A percentile compares a stretch with the other conserved stretches of the same genome.
These are phyloP conservation scores for Darwinula stevensoni DNA, from an alignment of 2,888 invertebrate genomes.

Conservation along the genomic window DNA sequence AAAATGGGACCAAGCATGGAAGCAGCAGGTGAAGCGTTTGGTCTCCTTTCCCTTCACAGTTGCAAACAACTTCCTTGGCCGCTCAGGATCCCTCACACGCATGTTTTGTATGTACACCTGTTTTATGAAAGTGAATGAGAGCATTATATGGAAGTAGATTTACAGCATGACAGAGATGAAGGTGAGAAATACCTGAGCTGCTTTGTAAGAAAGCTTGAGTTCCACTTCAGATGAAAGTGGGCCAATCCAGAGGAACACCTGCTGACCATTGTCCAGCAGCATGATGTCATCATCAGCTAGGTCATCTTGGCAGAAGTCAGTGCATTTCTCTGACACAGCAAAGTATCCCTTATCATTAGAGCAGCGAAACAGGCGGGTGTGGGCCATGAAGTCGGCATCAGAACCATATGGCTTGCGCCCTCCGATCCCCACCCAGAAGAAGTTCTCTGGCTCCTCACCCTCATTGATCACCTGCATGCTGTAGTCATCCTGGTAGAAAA, in stretches of 20 bases:
- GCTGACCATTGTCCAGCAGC: slow-evolving; percentile 93
- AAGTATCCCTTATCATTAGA: slow-evolving; percentile 99
- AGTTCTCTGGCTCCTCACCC: slow-evolving; percentile 89
- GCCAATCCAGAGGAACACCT: slow-evolving; percentile 93
- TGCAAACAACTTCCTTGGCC: slow-evolving; percentile 62
- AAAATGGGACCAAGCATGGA: slow-evolving; percentile 99
- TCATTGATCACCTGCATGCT: slow-evolving; percentile 48
- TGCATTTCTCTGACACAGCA: slow-evolving; percentile 93
- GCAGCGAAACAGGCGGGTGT: slow-evolving; percentile 78
- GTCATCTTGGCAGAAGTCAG: slow-evolving; percentile 95
- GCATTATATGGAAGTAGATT: too few relatives aligned
- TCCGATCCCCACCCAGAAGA: slow-evolving; percentile 89
- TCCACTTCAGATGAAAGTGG: slow-evolving; percentile 92
- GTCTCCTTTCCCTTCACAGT: slow-evolving; percentile 91
- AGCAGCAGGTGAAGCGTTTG: slow-evolving; percentile 78
- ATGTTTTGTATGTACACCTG: slow-evolving; percentile 95
- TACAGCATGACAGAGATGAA: too few relatives aligned
- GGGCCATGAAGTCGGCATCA: slow-evolving; percentile 69
- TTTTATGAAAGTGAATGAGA: slow-evolving; percentile 10
- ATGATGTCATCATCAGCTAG: slow-evolving; percentile 97
- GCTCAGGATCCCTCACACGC: slow-evolving; percentile 72
- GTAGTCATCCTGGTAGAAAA: slow-evolving; percentile 13
- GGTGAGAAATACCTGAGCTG: slow-evolving; percentile 90
- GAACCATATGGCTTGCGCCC: slow-evolving; percentile 66
- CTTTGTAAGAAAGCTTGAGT: slow-evolving; percentile 91